Conservation (phyloP, 2,888 invertebrate genomes). For the Thera britannica region DNA sequence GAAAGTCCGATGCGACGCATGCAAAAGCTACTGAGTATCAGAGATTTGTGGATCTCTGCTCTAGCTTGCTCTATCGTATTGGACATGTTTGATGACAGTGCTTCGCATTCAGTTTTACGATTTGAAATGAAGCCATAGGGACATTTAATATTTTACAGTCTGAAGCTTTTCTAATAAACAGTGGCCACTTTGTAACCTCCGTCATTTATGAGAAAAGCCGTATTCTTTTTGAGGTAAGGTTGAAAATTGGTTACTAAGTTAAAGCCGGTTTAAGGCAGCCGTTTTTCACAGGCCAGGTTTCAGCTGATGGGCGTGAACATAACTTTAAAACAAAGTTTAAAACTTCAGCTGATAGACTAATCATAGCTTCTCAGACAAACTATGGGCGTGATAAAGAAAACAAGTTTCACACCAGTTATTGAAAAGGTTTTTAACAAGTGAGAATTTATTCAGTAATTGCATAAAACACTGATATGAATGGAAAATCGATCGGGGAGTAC, state of each 20-base stretch:
- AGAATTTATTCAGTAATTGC: slow-evolving; percentile 35
- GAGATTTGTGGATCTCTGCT: slow-evolving; percentile 67
- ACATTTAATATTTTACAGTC: slow-evolving; percentile 45
- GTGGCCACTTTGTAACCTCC: not conserved
- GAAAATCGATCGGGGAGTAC: slow-evolving; percentile 54
- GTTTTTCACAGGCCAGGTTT: slow-evolving; percentile 5
- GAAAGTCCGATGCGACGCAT: slow-evolving; percentile 72
- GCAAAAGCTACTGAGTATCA: slow-evolving; percentile 64
- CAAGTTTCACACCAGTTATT: slow-evolving; percentile 30
- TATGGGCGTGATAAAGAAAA: slow-evolving; percentile 25
- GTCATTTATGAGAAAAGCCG: not conserved
- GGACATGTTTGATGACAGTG: slow-evolving; percentile 53
- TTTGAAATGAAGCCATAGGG: slow-evolving; percentile 15
- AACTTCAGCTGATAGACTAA: slow-evolving; percentile 37
- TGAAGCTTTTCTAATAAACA: slow-evolving; percentile 27
- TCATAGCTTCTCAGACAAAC: slow-evolving; percentile 35
- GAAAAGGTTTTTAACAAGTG: slow-evolving; percentile 33
- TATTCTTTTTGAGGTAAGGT: not conserved
- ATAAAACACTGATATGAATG: slow-evolving; percentile 40
- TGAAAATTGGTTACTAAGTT: not conserved
- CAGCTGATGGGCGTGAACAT: slow-evolving; percentile 48
- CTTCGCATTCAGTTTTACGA: slow-evolving; percentile 9
- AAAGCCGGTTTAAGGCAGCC: not conserved
- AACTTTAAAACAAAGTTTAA: slow-evolving; percentile 40
- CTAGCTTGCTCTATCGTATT: slow-evolving; percentile 60